Conservation (phyloP, 2,888 invertebrate genomes). For the Acanthoscelides obtectus region DNA sequence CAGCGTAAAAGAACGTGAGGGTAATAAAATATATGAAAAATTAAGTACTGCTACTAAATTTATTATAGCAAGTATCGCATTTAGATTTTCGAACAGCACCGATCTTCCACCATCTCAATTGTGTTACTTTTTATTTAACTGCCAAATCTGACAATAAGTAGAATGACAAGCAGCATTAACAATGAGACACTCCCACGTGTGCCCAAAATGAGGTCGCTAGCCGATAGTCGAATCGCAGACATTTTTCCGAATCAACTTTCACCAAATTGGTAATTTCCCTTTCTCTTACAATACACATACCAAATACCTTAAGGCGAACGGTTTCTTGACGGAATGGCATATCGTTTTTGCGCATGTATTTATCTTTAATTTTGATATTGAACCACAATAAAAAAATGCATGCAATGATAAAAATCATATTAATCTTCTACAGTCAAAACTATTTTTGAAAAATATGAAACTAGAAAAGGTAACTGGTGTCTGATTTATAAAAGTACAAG, state of each 20-base stretch:
- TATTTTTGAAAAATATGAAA: too few species aligned
- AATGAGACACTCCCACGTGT: not conserved
- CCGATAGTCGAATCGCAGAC: not conserved
- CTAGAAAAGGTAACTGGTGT: too few species aligned
- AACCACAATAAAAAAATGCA: too few species aligned
- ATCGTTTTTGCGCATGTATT: too few species aligned
- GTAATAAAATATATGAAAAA: not conserved
- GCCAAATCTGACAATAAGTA: conserved; percentile 27
- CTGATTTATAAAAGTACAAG: too few species aligned
- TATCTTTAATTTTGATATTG: too few species aligned
- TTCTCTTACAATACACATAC: not conserved
- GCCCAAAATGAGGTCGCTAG: not conserved
- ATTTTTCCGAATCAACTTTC: not conserved
- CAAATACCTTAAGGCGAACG: not conserved
- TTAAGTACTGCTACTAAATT: not conserved
- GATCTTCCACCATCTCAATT: conserved; percentile 10
- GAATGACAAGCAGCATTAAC: conserved; percentile 42
- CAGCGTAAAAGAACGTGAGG: not conserved
- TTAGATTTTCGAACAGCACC: not conserved
- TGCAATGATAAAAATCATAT: too few species aligned
- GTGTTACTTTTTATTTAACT: conserved; percentile 16
- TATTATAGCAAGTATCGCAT: not conserved
- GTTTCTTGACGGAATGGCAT: not conserved
- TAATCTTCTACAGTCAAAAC: too few species aligned
- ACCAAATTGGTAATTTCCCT: not conserved